phyloP scores from a whole-genome alignment of 2,113 vertebrate species.

The Dryoscopus gambensis region DNA sequence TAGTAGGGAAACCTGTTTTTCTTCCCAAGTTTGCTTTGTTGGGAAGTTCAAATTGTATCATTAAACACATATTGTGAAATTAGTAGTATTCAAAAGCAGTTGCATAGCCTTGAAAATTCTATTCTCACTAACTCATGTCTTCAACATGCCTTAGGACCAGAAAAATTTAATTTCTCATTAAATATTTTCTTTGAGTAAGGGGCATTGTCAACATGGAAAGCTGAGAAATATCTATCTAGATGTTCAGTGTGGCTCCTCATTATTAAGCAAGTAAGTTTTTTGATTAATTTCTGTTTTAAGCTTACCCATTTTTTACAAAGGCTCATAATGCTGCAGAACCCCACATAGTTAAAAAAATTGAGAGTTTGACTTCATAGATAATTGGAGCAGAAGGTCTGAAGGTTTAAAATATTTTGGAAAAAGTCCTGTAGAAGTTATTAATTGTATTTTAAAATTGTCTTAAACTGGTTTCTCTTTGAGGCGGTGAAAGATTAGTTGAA shows the following conservation, averaged over 20 bases:
- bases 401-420: neutral
- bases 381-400: neutral
- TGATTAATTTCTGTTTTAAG: neutral
- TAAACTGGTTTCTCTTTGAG: neutral
- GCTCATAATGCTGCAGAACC: neutral
- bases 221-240: neutral
- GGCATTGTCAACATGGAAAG: neutral
- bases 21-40: neutral
- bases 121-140: neutral
- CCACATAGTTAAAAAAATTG: rapidly evolving
- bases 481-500: neutral
- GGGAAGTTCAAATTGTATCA: neutral
- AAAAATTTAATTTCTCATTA: neutral
- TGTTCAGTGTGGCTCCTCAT: neutral
- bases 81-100: neutral
- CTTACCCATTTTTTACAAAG: neutral
- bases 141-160: neutral
- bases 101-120: neutral
- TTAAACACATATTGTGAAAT: neutral
- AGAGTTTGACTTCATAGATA: neutral
- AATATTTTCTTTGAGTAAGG: neutral
- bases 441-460: neutral
- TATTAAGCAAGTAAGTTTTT: neutral
- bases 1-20: neutral
- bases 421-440: neutral